Conservation (phyloP, 2,888 invertebrate species). For the Parascotia fuliginaria region DNA sequence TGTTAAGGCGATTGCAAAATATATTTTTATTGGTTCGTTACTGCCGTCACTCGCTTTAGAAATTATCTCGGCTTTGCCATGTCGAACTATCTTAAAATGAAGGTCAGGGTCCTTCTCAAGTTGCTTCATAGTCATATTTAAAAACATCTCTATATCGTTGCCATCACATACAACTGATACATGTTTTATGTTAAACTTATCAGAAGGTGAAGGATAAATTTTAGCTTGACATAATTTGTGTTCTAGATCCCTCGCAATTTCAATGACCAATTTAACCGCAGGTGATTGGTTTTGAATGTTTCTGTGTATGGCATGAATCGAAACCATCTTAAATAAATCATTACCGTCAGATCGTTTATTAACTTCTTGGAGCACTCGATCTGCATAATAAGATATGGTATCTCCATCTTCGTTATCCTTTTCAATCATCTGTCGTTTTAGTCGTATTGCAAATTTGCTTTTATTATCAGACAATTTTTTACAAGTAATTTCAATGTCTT, state of each 20-base stretch:
- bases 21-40: conserved; percentile 55
- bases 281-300: conserved; percentile 58
- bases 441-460: conserved; percentile 14
- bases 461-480: conserved; percentile 9
- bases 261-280: conserved; percentile 67
- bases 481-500: conserved; percentile 31
- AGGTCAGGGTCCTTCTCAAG: conserved; percentile 54
- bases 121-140: conserved; percentile 54
- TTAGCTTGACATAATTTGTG: conserved; percentile 67
- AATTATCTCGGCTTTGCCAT: conserved; percentile 63
- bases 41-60: conserved; percentile 57
- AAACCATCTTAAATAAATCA: conserved; percentile 66
- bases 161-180: conserved; percentile 66
- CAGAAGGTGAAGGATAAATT: conserved; percentile 66
- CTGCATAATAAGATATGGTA: conserved; percentile 62
- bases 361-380: conserved; percentile 58
- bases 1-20: conserved; percentile 57
- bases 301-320: conserved; percentile 59
- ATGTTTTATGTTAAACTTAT: conserved; percentile 60
- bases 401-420: conserved; percentile 66
- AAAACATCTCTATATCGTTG: conserved; percentile 57
- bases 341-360: conserved; percentile 56
- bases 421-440: conserved; percentile 42
- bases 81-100: conserved; percentile 58
- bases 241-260: conserved; percentile 60